Conservation (phyloP, 1,140 invertebrate genomes). For the Drosophila cardini region DNA sequence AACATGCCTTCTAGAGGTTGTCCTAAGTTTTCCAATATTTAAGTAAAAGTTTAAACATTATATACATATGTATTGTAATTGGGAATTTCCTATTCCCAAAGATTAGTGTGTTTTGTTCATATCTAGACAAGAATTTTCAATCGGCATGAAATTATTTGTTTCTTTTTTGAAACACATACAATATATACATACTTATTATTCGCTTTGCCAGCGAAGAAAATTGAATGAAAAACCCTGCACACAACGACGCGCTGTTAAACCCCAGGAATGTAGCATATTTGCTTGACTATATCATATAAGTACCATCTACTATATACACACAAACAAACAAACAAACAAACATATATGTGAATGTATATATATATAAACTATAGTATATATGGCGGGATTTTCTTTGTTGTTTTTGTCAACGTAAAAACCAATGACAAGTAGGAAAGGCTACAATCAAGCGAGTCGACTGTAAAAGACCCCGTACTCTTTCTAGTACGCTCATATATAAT, state of each 20-base stretch:
- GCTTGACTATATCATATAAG: slow-evolving; percentile 43
- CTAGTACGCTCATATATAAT: too few relatives aligned
- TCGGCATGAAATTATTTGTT: slow-evolving; percentile 41
- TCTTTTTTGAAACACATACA: slow-evolving; percentile 9
- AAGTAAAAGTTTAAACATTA: slow-evolving; percentile 12
- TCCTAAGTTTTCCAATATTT: not conserved
- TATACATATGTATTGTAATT: not conserved
- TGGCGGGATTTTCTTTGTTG: slow-evolving; percentile 56
- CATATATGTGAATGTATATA: slow-evolving; percentile 33
- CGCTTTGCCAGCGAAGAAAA: slow-evolving; percentile 57
- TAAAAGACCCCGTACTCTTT: too few relatives aligned
- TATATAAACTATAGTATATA: slow-evolving; percentile 29
- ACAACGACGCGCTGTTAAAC: slow-evolving; percentile 47
- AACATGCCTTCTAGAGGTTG: not conserved
- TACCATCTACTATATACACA: slow-evolving; percentile 24
- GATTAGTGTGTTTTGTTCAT: slow-evolving; percentile 1
- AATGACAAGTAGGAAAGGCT: too few relatives aligned
- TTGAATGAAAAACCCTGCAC: slow-evolving; percentile 71
- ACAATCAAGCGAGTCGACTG: too few relatives aligned
- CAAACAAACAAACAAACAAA: too few relatives aligned
- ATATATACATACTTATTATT: slow-evolving; percentile 5
- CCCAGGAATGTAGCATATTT: slow-evolving; percentile 78
- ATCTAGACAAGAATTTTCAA: slow-evolving; percentile 39
- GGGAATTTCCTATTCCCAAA: slow-evolving; percentile 12
- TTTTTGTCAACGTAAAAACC: slow-evolving; percentile 57